Evolutionary conservation across 2,888 invertebrate genomes (phyloP).

Genomic region (Nephrotoma flavescens): DNA sequence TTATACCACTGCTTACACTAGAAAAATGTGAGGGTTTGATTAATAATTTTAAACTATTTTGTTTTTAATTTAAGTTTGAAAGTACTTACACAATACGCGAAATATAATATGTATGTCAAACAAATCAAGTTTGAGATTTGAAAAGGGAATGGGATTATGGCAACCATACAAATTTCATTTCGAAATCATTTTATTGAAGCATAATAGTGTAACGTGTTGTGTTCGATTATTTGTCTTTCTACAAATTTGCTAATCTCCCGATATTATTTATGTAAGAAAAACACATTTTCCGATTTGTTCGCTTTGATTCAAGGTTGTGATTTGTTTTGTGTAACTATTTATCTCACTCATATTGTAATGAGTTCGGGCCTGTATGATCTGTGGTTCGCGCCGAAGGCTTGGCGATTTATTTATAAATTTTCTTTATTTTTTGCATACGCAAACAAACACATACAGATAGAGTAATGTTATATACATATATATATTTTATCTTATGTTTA

Average conservation of each 20-base stretch:
- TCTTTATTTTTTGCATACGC: background rate
- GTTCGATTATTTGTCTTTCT: background rate
- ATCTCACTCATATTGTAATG: background rate
- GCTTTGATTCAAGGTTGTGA: background rate
- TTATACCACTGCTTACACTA: too few species aligned
- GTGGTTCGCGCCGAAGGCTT: background rate
- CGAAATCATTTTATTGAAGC: background rate
- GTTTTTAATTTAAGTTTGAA: too few species aligned
- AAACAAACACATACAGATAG: background rate
- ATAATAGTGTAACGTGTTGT: background rate
- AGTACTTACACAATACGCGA: too few species aligned
- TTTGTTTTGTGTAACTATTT: background rate
- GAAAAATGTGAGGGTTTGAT: too few species aligned
- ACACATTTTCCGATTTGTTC: background rate
- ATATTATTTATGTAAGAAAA: background rate
- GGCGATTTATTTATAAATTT: background rate
- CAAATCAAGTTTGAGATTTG: too few species aligned
- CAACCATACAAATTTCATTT: too few species aligned
- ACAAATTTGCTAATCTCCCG: background rate
- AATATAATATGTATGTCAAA: too few species aligned
- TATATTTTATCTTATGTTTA: background rate
- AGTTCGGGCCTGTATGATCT: background rate
- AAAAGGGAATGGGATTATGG: too few species aligned
- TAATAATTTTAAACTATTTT: too few species aligned
- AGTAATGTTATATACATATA: background rate